phyloP scores from a whole-genome alignment of 2,797 vertebrate genomes.

The Furcifer pardalis region DNA sequence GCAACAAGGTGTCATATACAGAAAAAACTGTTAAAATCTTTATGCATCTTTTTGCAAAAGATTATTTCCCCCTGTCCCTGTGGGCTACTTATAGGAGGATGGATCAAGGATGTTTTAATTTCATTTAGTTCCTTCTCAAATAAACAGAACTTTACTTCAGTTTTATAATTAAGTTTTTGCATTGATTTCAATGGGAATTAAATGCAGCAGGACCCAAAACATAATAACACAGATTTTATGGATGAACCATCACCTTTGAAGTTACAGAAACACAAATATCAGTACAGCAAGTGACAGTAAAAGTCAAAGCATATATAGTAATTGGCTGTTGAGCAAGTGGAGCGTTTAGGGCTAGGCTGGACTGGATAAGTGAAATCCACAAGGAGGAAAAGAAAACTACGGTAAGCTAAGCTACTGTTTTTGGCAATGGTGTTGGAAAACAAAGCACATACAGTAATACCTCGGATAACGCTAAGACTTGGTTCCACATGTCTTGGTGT shows the following conservation, averaged over 20 bases:
- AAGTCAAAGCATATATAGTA: background rate
- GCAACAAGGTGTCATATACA: background rate
- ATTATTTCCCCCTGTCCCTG: background rate
- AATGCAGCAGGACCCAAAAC: background rate
- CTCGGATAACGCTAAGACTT: too few species aligned
- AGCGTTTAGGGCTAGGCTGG: background rate
- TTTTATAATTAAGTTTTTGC: background rate
- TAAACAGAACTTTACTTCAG: background rate
- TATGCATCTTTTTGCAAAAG: background rate
- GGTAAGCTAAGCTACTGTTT: background rate
- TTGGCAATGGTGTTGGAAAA: background rate
- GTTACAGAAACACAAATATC: background rate
- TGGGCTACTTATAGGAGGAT: background rate
- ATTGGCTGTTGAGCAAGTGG: background rate
- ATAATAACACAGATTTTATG: background rate
- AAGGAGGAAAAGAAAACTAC: background rate
- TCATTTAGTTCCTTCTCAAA: background rate
- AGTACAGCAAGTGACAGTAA: background rate
- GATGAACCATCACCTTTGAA: background rate
- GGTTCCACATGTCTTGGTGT: too few species aligned
- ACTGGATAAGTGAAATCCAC: background rate
- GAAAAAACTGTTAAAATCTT: background rate
- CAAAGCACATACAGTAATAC: too few species aligned
- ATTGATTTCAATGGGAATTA: background rate
- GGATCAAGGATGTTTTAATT: background rate